phyloP scores from a whole-genome alignment of 2,113 vertebrate species.

The Theropithecus gelada region DNA sequence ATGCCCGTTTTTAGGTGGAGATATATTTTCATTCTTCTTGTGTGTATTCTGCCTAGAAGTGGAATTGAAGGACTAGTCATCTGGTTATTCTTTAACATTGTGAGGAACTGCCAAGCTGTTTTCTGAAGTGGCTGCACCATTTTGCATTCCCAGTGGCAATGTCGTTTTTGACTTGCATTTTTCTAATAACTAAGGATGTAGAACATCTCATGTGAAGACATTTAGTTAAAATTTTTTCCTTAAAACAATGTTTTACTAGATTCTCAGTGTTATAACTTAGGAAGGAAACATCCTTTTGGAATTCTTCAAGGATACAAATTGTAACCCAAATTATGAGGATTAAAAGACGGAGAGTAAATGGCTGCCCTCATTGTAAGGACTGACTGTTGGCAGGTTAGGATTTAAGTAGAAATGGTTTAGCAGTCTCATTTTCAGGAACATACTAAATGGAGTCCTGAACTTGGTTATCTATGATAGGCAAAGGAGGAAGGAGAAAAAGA shows the following conservation, averaged over 20 bases:
- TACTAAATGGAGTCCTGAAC: not conserved
- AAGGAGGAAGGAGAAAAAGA: not conserved
- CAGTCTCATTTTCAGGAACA: not conserved
- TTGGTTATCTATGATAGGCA: not conserved
- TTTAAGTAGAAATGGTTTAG: not conserved
- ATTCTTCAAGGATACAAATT: not conserved
- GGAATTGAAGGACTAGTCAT: not conserved
- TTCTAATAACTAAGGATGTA: not conserved
- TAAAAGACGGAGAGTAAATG: not conserved
- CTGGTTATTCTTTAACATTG: not conserved
- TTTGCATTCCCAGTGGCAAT: not conserved
- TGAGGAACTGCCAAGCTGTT: not conserved
- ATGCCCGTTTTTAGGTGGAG: not conserved
- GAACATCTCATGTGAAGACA: slow-evolving; percentile 18
- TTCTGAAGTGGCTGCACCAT: not conserved
- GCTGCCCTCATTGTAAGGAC: not conserved
- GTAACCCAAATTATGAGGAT: not conserved
- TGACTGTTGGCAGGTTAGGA: not conserved
- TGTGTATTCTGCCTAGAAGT: not conserved
- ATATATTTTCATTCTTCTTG: not conserved
- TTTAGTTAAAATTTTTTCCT: not conserved
- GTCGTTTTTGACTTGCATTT: not conserved
- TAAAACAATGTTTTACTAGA: not conserved
- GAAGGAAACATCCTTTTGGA: not conserved
- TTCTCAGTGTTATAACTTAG: not conserved